Percentiles rank a stretch among this genome's conserved stretches.
phyloP scores from a whole-genome alignment of 2,113 vertebrate species.

The Platysternon megacephalum region DNA sequence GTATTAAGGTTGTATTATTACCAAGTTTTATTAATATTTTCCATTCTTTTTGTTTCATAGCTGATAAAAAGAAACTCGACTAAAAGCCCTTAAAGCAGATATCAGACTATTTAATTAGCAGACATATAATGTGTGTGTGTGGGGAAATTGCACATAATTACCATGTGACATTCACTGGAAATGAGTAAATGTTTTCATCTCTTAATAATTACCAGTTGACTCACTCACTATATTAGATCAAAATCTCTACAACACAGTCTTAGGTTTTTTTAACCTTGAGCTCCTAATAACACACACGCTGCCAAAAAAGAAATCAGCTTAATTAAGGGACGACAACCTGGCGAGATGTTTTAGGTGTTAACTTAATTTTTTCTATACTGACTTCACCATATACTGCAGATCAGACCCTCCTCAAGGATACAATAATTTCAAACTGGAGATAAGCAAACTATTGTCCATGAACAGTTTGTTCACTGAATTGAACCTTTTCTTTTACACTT shows the following conservation, averaged over 20 bases:
- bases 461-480: background rate
- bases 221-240: background rate
- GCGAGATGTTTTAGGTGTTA: rapidly evolving
- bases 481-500: background rate
- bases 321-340: too few species aligned
- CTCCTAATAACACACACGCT: rapidly evolving
- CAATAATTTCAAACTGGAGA: rapidly evolving
- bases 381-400: rapidly evolving
- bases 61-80: background rate
- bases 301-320: background rate
- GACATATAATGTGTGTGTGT: background rate
- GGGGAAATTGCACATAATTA: background rate
- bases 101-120: background rate
- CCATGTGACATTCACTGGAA: background rate
- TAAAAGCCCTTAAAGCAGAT: background rate
- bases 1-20: background rate
- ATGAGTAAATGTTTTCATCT: background rate
- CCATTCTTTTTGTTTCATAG: background rate
- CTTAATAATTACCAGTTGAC: background rate
- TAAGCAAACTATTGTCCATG: background rate
- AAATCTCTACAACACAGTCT: background rate
- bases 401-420: rapidly evolving
- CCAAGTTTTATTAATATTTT: background rate
- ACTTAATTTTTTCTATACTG: background rate
- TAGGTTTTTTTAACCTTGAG: background rate